Evolutionary conservation across 1,140 invertebrate species (phyloP).

Genomic region (Brachionus calyciflorus): DNA sequence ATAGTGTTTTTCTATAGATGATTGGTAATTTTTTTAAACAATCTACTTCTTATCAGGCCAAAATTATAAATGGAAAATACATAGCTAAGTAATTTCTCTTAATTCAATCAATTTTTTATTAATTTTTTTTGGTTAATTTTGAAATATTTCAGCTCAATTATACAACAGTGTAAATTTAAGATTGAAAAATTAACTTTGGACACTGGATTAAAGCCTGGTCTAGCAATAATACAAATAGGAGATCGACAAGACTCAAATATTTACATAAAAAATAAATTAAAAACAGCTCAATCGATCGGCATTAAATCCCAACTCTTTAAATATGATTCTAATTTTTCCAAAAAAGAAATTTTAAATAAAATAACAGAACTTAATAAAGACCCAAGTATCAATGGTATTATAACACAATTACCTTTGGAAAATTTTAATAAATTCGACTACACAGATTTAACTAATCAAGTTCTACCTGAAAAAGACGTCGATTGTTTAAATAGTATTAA

Average conservation of each 20-base stretch:
- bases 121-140: background rate
- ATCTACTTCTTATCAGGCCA: background rate
- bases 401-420: slow-evolving; percentile 88
- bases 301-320: slow-evolving; percentile 77
- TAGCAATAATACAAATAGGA: slow-evolving; percentile 62
- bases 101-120: background rate
- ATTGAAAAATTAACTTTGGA: background rate
- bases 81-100: background rate
- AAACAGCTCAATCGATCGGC: slow-evolving; percentile 84
- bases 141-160: background rate
- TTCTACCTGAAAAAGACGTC: slow-evolving; percentile 83
- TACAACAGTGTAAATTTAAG: slow-evolving; percentile 30
- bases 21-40: background rate
- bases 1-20: background rate
- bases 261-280: slow-evolving; percentile 94
- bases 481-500: slow-evolving; percentile 91
- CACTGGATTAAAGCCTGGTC: background rate
- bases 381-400: slow-evolving; percentile 83
- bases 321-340: slow-evolving; percentile 57
- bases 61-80: slow-evolving; percentile 10
- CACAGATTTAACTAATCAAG: slow-evolving; percentile 78
- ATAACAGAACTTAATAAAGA: slow-evolving; percentile 78
- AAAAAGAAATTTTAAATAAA: slow-evolving; percentile 67
- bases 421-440: slow-evolving; percentile 75
- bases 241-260: slow-evolving; percentile 96